phyloP scores from a whole-genome alignment of 2,113 vertebrate species.

The Strix uralensis region DNA sequence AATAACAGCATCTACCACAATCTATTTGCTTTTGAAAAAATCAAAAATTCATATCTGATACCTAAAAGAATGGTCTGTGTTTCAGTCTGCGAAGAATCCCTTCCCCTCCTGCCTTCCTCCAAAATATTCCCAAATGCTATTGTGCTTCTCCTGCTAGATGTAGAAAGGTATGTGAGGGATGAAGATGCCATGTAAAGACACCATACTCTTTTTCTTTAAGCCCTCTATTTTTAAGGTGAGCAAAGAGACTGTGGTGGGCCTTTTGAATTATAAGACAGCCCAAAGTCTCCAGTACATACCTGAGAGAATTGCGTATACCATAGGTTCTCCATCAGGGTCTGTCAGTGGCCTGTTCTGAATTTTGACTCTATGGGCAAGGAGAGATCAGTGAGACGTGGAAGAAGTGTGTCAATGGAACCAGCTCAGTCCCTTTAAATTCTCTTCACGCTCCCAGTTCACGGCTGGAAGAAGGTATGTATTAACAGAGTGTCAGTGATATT shows the following conservation, averaged over 20 bases:
- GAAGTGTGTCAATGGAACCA: not conserved
- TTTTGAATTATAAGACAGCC: not conserved
- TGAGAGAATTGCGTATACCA: not conserved
- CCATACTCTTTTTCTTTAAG: not conserved
- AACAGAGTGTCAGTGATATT: not conserved
- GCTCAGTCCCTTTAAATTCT: not conserved
- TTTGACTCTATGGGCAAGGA: not conserved
- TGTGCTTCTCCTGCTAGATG: not conserved
- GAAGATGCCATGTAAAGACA: not conserved
- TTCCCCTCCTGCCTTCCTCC: not conserved
- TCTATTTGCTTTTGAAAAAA: not conserved
- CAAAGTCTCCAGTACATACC: not conserved
- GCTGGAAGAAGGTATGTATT: not conserved
- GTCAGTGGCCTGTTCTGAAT: not conserved
- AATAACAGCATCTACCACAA: not conserved
- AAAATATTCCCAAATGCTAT: not conserved
- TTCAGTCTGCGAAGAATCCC: not conserved
- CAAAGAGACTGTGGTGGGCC: not conserved
- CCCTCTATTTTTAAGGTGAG: not conserved
- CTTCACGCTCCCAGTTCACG: not conserved
- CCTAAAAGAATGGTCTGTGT: not conserved
- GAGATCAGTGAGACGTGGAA: not conserved
- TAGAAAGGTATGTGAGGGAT: not conserved
- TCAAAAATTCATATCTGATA: not conserved
- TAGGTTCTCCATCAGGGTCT: not conserved